Base-by-base conservation (phyloP, 2,113 vertebrate species). In the Hypocryptadius cinnamomeus region DNA sequence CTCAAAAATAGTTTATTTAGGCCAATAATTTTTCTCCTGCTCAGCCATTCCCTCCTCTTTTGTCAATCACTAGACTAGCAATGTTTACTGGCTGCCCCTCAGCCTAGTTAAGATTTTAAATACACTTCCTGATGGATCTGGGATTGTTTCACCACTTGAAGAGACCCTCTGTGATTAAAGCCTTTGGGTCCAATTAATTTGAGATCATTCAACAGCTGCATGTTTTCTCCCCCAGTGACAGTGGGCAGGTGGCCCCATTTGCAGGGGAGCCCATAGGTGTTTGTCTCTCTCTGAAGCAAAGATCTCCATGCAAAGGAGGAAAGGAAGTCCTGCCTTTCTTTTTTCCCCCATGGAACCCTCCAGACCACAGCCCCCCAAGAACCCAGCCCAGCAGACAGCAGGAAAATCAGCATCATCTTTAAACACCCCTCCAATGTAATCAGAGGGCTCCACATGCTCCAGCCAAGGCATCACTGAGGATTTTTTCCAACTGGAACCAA, bases 181-280 rank as follows among this genome's bases (percentile, higher is more conserved):
- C 9, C 71, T 40, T 54, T 22, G n/a, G n/a, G 39, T 25, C 19
- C 28, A 82, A 20, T 50, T 45, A 37, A 63, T 24, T 2, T 53
- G 27, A 82, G 25, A 53, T 48, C 10, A 35, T 45, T 53, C 24
- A 56, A 16, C 16, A 53, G 54, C n/a, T 47, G 25, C 7, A 4
- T 8, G 15, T 28, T 73, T 65, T 71, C 16, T 15, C 10, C 19
- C 31, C 45, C 2, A 1, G 24, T 12, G 33, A 8, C 6, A 25
- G 30, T 6, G 3, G 1, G 50, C 39, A 72, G 13, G 10, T 28
- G 11, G 56, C 9, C 30, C 20, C 13, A 42, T 37, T 30, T 63
- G n/a, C 59, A 54, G 33, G 2, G 15, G 6, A n/a, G 7, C 20
- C 45, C 1, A 0, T 2, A 27, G 3, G 15, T 25, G 14, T 13